phyloP scores from a whole-genome alignment of 2,888 invertebrate genomes.

The Trissoscelio sp. region DNA sequence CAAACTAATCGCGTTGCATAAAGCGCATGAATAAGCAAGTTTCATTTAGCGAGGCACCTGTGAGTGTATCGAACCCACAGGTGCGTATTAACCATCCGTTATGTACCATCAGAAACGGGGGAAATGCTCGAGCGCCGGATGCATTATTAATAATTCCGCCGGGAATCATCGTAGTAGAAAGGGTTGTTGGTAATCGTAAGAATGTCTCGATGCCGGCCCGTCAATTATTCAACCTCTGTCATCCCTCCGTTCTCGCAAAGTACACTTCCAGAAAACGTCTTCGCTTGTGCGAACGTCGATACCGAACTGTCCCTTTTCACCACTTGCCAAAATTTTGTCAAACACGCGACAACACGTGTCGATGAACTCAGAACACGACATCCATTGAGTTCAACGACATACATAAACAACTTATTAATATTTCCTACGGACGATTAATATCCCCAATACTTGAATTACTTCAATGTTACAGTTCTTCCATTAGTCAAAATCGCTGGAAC shows the following conservation, averaged over 20 bases:
- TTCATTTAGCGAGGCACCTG: slow-evolving; percentile 66
- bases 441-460: no score
- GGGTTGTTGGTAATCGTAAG: slow-evolving; percentile 80
- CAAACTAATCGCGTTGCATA: slow-evolving; percentile 64
- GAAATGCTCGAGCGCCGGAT: slow-evolving; percentile 74
- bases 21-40: slow-evolving; percentile 66
- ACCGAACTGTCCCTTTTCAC: slow-evolving; percentile 44
- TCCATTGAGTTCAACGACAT: slow-evolving; percentile 39
- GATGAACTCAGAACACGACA: slow-evolving; percentile 45
- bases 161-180: slow-evolving; percentile 76
- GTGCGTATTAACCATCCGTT: slow-evolving; percentile 67
- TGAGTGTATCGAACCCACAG: slow-evolving; percentile 63
- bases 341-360: slow-evolving; percentile 58
- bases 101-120: slow-evolving; percentile 76
- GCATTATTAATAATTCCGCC: slow-evolving; percentile 78
- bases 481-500: no score
- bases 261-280: slow-evolving; percentile 72
- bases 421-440: background rate
- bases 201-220: slow-evolving; percentile 77
- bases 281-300: slow-evolving; percentile 31
- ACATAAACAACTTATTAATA: slow-evolving; percentile 19
- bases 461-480: no score
- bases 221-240: slow-evolving; percentile 80
- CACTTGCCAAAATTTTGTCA: slow-evolving; percentile 58
- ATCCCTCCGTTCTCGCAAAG: slow-evolving; percentile 75